Evolutionary conservation across 2,113 vertebrate species (phyloP).

Genomic region (Seriola quinqueradiata): DNA sequence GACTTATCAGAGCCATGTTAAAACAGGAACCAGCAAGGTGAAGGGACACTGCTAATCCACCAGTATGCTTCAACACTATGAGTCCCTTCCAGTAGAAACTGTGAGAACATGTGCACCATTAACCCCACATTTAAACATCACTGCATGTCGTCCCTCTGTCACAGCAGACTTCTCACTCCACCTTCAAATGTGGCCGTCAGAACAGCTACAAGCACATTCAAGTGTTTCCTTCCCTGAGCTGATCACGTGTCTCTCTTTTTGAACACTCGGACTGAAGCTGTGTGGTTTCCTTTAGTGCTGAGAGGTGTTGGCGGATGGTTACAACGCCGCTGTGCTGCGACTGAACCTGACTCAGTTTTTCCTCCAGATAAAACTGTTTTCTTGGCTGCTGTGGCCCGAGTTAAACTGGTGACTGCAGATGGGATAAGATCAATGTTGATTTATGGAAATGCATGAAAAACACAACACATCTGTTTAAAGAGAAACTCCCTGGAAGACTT

Average conservation of each 20-base stretch:
- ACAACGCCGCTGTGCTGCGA: not conserved
- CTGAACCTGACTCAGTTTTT: not conserved
- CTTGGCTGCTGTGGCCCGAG: conserved; percentile 3
- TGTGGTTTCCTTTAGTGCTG: no score
- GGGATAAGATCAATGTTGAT: conserved; percentile 17
- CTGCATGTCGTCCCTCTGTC: no score
- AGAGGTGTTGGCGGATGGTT: not conserved
- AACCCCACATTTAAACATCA: no score
- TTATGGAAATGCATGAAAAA: conserved; percentile 45
- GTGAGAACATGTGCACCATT: no score
- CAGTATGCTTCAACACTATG: no score
- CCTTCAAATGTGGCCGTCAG: no score
- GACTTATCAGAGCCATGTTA: not conserved
- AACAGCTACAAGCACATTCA: no score
- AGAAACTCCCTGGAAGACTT: not conserved
- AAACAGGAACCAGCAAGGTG: not conserved
- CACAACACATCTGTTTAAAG: conserved; percentile 9
- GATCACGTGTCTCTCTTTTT: no score
- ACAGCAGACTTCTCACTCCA: no score
- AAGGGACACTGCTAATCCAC: no score
- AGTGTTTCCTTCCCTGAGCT: no score
- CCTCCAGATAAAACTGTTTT: conserved; percentile 12
- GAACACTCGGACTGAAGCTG: not conserved
- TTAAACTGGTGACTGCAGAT: not conserved
- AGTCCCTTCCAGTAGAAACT: no score